Evolutionary conservation across 2,113 vertebrate genomes (phyloP).

Genomic region (Theristicus caerulescens): DNA sequence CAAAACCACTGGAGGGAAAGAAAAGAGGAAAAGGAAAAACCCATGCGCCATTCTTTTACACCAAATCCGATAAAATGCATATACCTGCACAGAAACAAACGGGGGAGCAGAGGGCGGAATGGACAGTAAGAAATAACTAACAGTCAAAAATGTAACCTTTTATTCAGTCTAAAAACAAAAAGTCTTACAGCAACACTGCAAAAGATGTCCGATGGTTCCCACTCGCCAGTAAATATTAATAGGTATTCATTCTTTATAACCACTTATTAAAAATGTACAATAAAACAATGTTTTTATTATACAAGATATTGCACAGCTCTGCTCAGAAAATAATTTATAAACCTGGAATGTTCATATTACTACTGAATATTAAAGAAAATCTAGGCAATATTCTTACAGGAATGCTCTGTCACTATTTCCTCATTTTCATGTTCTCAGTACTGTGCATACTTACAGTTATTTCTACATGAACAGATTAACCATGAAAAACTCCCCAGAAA

Average conservation of each 20-base stretch:
- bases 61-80: not conserved
- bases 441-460: not conserved
- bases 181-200: not conserved
- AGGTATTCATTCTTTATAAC: not conserved
- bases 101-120: not conserved
- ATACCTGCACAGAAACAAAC: not conserved
- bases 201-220: not conserved
- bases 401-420: not conserved
- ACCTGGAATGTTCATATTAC: not conserved
- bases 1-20: not conserved
- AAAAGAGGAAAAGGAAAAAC: not conserved
- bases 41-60: fast-evolving
- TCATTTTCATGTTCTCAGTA: not conserved
- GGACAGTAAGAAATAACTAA: not conserved
- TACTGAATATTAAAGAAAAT: not conserved
- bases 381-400: not conserved
- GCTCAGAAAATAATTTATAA: not conserved
- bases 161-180: not conserved
- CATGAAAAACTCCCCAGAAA: not conserved
- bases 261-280: not conserved
- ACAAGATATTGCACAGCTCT: not conserved
- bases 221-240: not conserved
- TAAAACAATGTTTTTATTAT: not conserved
- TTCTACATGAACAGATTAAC: not conserved
- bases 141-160: not conserved